Conservation (phyloP, 2,888 invertebrate species). For the Tetragnatha montana region DNA sequence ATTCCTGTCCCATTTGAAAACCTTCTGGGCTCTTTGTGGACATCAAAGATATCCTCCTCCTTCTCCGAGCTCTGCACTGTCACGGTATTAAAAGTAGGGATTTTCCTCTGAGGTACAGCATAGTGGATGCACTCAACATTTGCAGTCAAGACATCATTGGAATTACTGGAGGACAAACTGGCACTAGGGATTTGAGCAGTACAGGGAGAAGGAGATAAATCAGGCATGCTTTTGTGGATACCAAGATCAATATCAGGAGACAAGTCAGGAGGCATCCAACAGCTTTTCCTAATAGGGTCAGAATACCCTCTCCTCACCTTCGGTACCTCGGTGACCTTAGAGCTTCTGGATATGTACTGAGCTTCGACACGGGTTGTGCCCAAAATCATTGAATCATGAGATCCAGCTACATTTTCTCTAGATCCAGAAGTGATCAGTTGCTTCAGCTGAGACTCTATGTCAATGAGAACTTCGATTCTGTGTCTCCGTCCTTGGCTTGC, state of each 20-base stretch:
- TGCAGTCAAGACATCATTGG: constrained; percentile 32
- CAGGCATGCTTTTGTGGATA: constrained; percentile 87
- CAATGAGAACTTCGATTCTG: constrained; percentile 57
- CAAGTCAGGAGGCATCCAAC: constrained; percentile 43
- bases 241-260: constrained; percentile 68
- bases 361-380: constrained; percentile 33
- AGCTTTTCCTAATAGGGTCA: constrained; percentile 63
- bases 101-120: constrained; percentile 9
- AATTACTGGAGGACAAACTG: constrained; percentile 53
- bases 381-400: constrained; percentile 18
- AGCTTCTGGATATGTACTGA: constrained; percentile 33
- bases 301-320: constrained; percentile 67
- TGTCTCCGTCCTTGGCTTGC: constrained; percentile 62
- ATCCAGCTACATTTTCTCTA: constrained; percentile 58
- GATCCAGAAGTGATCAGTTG: constrained; percentile 62
- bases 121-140: constrained; percentile 21
- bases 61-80: constrained; percentile 23
- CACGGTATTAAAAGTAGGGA: neutral
- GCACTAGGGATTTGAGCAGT: constrained; percentile 45
- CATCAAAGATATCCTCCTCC: constrained; percentile 43
- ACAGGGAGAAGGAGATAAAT: constrained; percentile 77
- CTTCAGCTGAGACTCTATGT: constrained; percentile 67
- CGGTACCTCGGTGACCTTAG: constrained; percentile 55
- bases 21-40: constrained; percentile 58
- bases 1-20: constrained; percentile 66